Base-by-base conservation (phyloP, 2,888 invertebrate genomes). In the Rhorus exstirpatorius region DNA sequence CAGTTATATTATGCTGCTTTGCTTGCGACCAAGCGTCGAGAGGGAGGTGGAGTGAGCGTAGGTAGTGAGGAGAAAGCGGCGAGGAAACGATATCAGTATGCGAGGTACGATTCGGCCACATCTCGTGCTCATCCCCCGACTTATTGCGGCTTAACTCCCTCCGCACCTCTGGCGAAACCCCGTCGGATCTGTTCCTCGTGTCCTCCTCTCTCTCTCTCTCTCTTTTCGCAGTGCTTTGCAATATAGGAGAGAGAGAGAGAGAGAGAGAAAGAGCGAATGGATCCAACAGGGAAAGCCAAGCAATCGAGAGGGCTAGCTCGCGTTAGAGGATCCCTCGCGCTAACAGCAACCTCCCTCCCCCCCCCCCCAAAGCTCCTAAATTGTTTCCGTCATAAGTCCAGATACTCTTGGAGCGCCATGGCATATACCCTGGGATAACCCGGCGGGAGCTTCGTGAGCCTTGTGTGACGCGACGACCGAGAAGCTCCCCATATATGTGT, bases 341-440 rank as follows among this genome's bases (percentile, higher is more conserved):
- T 71, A 60, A 70, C 68, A 78, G 38, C 77, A 46, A 55, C 74
- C 58, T 35, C 65, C 46, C 26, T 76, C 85, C 88, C 88, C 46
- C 55, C 79, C 60, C 44, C 74, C 84, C 89, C 88, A 92, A 93
- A 93, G 91, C 92, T 90, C 89, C 91, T 92, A 92, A 93, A 93
- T 93, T 93, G 93, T 93, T 93, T 93, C 92, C 92, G 88, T 92
- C 93, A 93, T 93, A 93, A 93, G 92, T 93, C 91, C 92, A 91
- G 92, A 92, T 92, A 92, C 92, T 91, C 89, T 87, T 85, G 87
- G 86, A 74, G 70, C 79, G 72, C 77, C 58, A 44, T 60, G 89
- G 88, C 90, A 90, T 91, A 90, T 90, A 92, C 85, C 88, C 88
- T 85, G 84, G 92, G 90, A 91, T 92, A 92, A 91, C 89, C 89